These are phyloP conservation scores for Ifrita kowaldi DNA, from an alignment of 2,113 vertebrate genomes.

Conservation along the genomic window DNA sequence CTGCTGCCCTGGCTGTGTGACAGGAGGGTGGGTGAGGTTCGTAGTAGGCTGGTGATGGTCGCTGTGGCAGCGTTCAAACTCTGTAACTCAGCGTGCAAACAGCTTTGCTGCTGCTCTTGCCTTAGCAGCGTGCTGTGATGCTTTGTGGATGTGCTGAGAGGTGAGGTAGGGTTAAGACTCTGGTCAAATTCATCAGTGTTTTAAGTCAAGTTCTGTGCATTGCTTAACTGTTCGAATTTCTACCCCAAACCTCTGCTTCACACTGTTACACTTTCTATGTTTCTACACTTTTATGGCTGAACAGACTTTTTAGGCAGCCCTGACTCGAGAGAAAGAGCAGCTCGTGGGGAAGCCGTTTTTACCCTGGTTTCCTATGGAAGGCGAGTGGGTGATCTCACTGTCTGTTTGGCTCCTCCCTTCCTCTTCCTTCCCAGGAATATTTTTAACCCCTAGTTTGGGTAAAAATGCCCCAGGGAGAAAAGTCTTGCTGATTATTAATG, in stretches of 20 bases:
- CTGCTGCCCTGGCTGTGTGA: neutral
- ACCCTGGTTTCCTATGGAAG: slow-evolving; percentile 19
- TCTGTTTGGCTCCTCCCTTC: slow-evolving; percentile 54
- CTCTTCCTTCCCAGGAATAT: slow-evolving; percentile 20
- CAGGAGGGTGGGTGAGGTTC: neutral
- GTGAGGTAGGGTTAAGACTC: neutral
- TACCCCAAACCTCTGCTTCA: neutral
- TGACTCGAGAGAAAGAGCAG: neutral
- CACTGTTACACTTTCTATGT: neutral
- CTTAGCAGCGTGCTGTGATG: neutral
- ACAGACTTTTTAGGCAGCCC: neutral
- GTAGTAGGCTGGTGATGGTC: neutral
- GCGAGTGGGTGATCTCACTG: neutral
- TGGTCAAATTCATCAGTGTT: neutral
- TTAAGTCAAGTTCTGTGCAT: neutral
- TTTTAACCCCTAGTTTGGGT: slow-evolving; percentile 18
- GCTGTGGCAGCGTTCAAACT: neutral
- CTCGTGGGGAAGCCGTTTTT: neutral
- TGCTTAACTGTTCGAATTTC: neutral
- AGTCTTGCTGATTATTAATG: neutral
- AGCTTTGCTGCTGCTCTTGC: neutral
- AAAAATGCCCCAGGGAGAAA: neutral
- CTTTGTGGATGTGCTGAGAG: neutral
- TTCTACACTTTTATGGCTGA: neutral
- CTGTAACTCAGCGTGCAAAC: neutral